Base-by-base conservation (phyloP, 2,113 vertebrate genomes). In the Scopus umbretta region DNA sequence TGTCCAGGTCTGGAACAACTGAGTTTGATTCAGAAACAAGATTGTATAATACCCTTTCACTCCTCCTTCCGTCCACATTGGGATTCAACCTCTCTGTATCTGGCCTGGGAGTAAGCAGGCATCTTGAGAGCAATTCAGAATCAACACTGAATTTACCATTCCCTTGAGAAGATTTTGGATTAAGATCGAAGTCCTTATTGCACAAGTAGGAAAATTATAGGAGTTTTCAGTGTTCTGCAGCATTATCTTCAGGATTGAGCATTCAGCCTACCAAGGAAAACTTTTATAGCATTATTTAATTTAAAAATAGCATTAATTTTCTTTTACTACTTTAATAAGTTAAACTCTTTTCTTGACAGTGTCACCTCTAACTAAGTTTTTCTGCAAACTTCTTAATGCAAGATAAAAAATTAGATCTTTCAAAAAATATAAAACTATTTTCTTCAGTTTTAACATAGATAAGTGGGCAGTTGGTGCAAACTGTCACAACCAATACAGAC, bases 11-110 rank as follows among this genome's bases (percentile, higher is more conserved):
- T 83, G 43, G 32, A 74, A 83, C 10, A 84, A 63, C 30, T 16
- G 23, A 56, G 32, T 32, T 61, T 66, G 36, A 71, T 10, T 34
- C 7, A 6, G 29, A 80, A 68, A 65, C 0, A 1, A 38, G 36
- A 26, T 30, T 32, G 9, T 3, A 9, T 5, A 36, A 14, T 3
- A 49, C 4, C 45, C 61, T 50, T 22, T 19, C 56, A 22, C 38
- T 81, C 45, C 30, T 73, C 25, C 55, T 62, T 15, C 71, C 15
- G 49, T 34, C 47, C 62, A 40, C 22, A 6, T 19, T 8, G 2
- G 6, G 45, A 53, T 78, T 74, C 59, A 62, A 47, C 16, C 34
- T 70, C 56, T 82, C 53, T 45, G 2, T 0, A 0, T 13, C 63
- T 70, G 72, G 45, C 40, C 47, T 45, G 65, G 56, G 43, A 56